Base-by-base conservation (phyloP, 2,888 invertebrate genomes). In the Callosobruchus maculatus region DNA sequence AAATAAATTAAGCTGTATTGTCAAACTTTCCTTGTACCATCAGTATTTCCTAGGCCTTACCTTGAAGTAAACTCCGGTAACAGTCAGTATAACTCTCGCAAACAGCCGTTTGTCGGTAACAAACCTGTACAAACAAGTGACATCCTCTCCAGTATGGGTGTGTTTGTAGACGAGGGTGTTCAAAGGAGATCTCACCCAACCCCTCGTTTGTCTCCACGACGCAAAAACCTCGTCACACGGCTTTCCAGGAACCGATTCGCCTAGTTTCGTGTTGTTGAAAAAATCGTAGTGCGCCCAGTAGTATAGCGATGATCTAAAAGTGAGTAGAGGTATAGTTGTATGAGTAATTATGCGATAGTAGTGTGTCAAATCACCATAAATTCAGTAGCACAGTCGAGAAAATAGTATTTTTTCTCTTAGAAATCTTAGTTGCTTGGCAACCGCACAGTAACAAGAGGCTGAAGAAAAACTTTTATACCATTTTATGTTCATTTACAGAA, bases 281-380 rank as follows among this genome's bases (percentile, higher is more conserved):
- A 96, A 97, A 84, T 97, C 96, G 83, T 96, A 97, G 84, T 96
- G 96, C 0, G 96, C 96, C 96, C 96, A 96, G 85, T 96, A 97
- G 87, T 97, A 96, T 20, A 97, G 89, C 0, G 96, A 96, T n/a
- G 96, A 96, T 0, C 92, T 92, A 85, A n/a, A 82, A 81, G 71
- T n/a, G n/a, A n/a, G n/a, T n/a, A n/a, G n/a, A n/a, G n/a, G n/a
- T n/a, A n/a, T n/a, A n/a, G n/a, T n/a, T n/a, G n/a, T n/a, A n/a
- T n/a, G n/a, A n/a, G n/a, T n/a, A n/a, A n/a, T n/a, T n/a, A n/a
- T n/a, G n/a, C n/a, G n/a, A n/a, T n/a, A n/a, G n/a, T n/a, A n/a
- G n/a, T n/a, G n/a, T n/a, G n/a, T n/a, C n/a, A n/a, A n/a, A n/a
- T n/a, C n/a, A n/a, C n/a, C n/a, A n/a, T n/a, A n/a, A n/a, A n/a